Evolutionary conservation across 2,888 invertebrate genomes (phyloP).

Genomic region (Orthosia gracilis): DNA sequence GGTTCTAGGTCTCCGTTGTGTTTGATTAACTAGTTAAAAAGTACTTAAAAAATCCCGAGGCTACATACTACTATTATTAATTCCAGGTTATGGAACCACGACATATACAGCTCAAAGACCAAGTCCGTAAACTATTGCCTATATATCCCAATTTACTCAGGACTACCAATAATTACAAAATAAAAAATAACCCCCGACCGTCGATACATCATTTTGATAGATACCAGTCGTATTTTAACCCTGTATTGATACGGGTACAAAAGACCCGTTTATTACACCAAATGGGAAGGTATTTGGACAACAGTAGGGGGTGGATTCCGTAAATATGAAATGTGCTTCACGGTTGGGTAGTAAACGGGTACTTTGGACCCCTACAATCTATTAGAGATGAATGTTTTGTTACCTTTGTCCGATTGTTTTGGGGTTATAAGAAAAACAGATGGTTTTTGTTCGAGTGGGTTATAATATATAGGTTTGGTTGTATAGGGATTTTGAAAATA

Average conservation of each 20-base stretch:
- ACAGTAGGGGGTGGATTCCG: slow-evolving; percentile 54
- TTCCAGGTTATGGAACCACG: not conserved
- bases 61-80: not conserved
- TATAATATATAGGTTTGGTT: slow-evolving; percentile 1
- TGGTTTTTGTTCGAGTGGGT: slow-evolving; percentile 10
- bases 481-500: not conserved
- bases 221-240: slow-evolving; percentile 65
- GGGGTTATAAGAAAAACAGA: slow-evolving; percentile 39
- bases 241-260: slow-evolving; percentile 67
- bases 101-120: not conserved
- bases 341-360: slow-evolving; percentile 48
- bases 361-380: slow-evolving; percentile 34
- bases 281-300: slow-evolving; percentile 66
- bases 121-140: not conserved
- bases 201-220: slow-evolving; percentile 63
- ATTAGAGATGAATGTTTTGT: slow-evolving; percentile 53
- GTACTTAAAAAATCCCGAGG: no score
- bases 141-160: slow-evolving; percentile 6
- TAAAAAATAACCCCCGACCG: slow-evolving; percentile 42
- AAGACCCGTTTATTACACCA: slow-evolving; percentile 65
- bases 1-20: no score
- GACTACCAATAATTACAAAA: slow-evolving; percentile 43
- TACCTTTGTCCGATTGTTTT: slow-evolving; percentile 41
- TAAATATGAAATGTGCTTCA: slow-evolving; percentile 63
- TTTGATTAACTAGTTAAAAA: no score